phyloP scores from a whole-genome alignment of 2,797 vertebrate species.

The Natrix natrix region DNA sequence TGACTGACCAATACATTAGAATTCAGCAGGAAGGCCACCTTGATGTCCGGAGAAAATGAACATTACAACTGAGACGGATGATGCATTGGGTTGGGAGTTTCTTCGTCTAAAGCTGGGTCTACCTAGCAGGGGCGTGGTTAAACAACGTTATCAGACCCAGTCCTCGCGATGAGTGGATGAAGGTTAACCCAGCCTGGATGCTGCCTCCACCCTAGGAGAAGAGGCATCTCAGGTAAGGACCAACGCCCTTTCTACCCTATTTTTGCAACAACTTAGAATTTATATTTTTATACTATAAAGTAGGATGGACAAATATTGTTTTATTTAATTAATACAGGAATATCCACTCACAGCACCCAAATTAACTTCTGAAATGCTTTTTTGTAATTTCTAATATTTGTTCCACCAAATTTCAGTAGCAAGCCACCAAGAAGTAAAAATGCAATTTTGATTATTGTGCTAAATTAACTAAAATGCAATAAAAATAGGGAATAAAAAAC shows the following conservation, averaged over 20 bases:
- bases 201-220: too few relatives aligned
- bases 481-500: neutral
- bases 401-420: neutral
- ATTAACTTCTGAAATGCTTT: neutral
- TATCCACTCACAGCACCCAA: neutral
- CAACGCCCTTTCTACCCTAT: neutral
- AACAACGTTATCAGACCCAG: too few relatives aligned
- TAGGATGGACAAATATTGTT: neutral
- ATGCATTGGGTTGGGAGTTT: too few relatives aligned
- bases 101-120: too few relatives aligned
- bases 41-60: too few relatives aligned
- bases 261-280: neutral
- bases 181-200: too few relatives aligned
- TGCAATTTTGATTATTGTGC: neutral
- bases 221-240: too few relatives aligned
- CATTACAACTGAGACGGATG: too few relatives aligned
- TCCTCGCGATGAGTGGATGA: too few relatives aligned
- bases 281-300: neutral
- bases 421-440: neutral
- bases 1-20: too few relatives aligned
- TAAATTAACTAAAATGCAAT: neutral
- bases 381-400: neutral
- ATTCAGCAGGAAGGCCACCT: too few relatives aligned
- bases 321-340: neutral
- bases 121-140: too few relatives aligned